Percentiles rank a stretch among this genome's conserved stretches.
Evolutionary conservation across 2,888 invertebrate genomes (phyloP).

Genomic region (Caenorhabditis panamensis): DNA sequence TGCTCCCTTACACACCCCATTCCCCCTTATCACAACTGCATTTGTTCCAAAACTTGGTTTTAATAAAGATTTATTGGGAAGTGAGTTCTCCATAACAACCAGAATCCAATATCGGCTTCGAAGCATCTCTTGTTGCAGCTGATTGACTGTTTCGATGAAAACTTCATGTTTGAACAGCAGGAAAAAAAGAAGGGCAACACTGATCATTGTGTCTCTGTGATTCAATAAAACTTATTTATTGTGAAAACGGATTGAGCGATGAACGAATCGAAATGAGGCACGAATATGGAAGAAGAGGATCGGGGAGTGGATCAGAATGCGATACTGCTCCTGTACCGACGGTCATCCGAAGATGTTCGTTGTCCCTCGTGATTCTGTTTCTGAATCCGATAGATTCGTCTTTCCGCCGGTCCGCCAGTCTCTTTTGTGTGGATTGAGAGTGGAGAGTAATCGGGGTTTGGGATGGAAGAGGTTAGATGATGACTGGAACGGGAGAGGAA

Average conservation of each 20-base stretch:
- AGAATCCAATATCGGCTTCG: too few species aligned
- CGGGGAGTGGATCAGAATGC: conserved; percentile 58
- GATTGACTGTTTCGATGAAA: too few species aligned
- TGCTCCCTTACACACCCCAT: neutral
- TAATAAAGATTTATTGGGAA: conserved; percentile 40
- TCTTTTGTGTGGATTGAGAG: conserved; percentile 59
- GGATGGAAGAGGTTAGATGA: conserved; percentile 43
- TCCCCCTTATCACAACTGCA: neutral
- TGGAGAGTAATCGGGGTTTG: conserved; percentile 57
- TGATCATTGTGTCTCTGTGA: too few species aligned
- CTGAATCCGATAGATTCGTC: conserved; percentile 59
- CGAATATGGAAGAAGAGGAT: conserved; percentile 30
- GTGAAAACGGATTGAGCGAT: conserved; percentile 48
- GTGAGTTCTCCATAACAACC: too few species aligned
- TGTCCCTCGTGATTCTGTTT: conserved; percentile 28
- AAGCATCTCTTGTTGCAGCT: too few species aligned
- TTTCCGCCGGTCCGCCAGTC: conserved; percentile 51
- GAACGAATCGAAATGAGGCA: conserved; percentile 59
- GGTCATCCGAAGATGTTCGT: conserved; percentile 37
- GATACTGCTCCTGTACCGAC: conserved; percentile 65
- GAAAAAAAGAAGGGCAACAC: too few species aligned
- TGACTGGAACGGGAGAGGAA: conserved; percentile 52
- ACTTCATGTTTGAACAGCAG: too few species aligned
- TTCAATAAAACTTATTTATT: neutral
- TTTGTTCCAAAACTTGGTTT: neutral